Evolutionary conservation across 2,888 invertebrate genomes (phyloP).

Genomic region (Nasonovia ribisnigri): DNA sequence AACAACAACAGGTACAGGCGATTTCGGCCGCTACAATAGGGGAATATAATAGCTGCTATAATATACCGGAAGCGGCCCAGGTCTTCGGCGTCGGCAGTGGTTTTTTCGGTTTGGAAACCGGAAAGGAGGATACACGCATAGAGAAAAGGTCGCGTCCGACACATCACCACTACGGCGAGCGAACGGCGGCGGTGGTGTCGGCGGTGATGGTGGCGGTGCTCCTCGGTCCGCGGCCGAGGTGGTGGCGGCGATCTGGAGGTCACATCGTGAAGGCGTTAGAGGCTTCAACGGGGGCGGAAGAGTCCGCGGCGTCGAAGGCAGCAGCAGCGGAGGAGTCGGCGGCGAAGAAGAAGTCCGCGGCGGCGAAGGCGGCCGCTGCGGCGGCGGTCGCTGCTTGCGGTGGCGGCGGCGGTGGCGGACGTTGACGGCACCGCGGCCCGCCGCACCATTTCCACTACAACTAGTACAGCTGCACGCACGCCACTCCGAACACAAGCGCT

Average conservation of each 20-base stretch:
- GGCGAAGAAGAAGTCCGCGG: not conserved
- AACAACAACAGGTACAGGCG: not conserved
- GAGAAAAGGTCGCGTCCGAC: conserved; percentile 32
- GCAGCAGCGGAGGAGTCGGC: not conserved
- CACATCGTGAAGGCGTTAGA: not conserved
- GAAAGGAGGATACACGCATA: not conserved
- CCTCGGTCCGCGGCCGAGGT: conserved; percentile 17
- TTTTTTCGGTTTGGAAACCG: not conserved
- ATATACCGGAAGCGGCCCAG: not conserved
- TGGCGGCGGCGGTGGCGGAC: conserved; percentile 55
- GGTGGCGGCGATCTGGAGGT: conserved; percentile 47
- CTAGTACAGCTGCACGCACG: conserved; percentile 59
- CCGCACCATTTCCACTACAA: conserved; percentile 51
- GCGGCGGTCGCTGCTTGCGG: conserved; percentile 43
- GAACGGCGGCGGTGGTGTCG: conserved; percentile 18
- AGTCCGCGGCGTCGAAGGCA: not conserved
- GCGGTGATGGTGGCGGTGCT: conserved; percentile 29
- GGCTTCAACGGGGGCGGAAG: not conserved
- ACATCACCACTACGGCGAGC: conserved; percentile 15
- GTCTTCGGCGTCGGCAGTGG: not conserved
- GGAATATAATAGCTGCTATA: not conserved
- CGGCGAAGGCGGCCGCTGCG: not conserved
- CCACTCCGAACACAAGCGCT: conserved; percentile 61
- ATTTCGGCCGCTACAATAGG: not conserved
- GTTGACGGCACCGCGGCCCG: conserved; percentile 61